phyloP scores from a whole-genome alignment of 2,113 vertebrate genomes.

The Leuciscus idus region DNA sequence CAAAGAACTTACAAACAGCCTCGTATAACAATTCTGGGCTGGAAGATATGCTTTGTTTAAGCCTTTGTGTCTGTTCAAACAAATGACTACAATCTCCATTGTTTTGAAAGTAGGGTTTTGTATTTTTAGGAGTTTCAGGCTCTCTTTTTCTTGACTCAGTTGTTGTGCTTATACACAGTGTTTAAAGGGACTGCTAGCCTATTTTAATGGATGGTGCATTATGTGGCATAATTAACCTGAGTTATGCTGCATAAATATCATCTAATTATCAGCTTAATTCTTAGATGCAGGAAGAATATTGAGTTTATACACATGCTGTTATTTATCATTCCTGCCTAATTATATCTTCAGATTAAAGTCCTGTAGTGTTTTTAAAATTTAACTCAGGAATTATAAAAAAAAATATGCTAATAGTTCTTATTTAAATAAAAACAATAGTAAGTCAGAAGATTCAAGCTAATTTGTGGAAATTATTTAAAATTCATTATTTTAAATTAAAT shows the following conservation, averaged over 20 bases:
- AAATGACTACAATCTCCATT: not conserved
- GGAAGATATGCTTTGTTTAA: not conserved
- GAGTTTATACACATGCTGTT: not conserved
- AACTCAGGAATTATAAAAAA: not conserved
- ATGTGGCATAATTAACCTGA: constrained; percentile 19
- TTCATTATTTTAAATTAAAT: not conserved
- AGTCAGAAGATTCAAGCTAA: not conserved
- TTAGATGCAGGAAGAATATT: constrained; percentile 1
- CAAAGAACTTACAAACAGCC: not conserved
- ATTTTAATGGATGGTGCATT: constrained; percentile 16
- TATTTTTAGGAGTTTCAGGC: not conserved
- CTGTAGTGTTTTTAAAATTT: not conserved
- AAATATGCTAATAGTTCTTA: not conserved
- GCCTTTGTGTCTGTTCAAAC: not conserved
- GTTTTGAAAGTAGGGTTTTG: not conserved
- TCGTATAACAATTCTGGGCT: not conserved
- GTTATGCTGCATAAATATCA: constrained; percentile 18
- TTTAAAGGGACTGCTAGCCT: not conserved
- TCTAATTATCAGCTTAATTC: constrained; percentile 29
- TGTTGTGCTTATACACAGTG: not conserved
- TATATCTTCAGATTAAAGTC: not conserved
- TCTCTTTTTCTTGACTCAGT: not conserved
- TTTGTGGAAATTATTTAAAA: not conserved
- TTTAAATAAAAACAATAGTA: not conserved
- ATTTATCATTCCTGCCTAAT: not conserved